These are phyloP conservation scores for Larimichthys polyactis DNA, from an alignment of 2,113 vertebrate genomes.

Conservation along the genomic window DNA sequence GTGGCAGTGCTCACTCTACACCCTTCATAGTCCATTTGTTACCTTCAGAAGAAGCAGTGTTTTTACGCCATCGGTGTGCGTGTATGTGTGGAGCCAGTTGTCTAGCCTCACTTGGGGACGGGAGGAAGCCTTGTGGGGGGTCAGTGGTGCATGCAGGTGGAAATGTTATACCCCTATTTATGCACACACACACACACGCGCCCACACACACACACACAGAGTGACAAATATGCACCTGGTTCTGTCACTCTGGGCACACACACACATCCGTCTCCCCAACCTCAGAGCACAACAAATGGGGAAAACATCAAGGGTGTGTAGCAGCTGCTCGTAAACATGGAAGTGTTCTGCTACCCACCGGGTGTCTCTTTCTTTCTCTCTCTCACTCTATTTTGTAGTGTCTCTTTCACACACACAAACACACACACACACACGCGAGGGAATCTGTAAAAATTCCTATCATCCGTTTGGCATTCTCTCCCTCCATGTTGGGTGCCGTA, in stretches of 20 bases:
- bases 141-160: slow-evolving; percentile 77
- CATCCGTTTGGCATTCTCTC: slow-evolving; percentile 72
- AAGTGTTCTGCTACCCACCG: slow-evolving; percentile 83
- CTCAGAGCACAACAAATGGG: slow-evolving; percentile 83
- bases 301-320: slow-evolving; percentile 85
- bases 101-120: slow-evolving; percentile 52
- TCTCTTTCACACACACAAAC: slow-evolving; percentile 49
- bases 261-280: slow-evolving; percentile 61
- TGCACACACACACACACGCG: slow-evolving; percentile 45
- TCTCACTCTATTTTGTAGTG: slow-evolving; percentile 24
- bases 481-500: slow-evolving; percentile 63
- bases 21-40: slow-evolving; percentile 77
- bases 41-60: slow-evolving; percentile 83
- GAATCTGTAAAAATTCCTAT: slow-evolving; percentile 81
- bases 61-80: slow-evolving; percentile 65
- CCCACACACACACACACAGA: slow-evolving; percentile 43
- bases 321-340: slow-evolving; percentile 88
- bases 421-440: slow-evolving; percentile 39
- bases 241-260: slow-evolving; percentile 78
- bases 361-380: slow-evolving; percentile 58
- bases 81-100: slow-evolving; percentile 67
- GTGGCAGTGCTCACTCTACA: slow-evolving; percentile 6
- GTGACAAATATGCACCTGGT: slow-evolving; percentile 79
- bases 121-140: slow-evolving; percentile 53
- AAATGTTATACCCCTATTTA: slow-evolving; percentile 71